Conservation (phyloP, 1,140 invertebrate species). For the Cotesia chilonis region DNA sequence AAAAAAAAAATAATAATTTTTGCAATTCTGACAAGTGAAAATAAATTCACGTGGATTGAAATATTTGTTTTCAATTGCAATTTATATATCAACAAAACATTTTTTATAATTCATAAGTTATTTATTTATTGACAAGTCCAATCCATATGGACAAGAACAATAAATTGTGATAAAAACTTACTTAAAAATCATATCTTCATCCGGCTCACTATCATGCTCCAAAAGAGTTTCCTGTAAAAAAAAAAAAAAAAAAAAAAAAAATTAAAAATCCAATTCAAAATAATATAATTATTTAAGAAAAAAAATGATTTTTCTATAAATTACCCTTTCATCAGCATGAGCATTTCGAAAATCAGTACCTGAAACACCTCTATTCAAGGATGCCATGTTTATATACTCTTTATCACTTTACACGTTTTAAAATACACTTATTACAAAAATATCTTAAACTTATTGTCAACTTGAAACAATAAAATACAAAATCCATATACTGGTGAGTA, state of each 20-base stretch:
- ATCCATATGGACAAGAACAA: neutral
- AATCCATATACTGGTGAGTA: too few species aligned
- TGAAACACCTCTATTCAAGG: constrained; percentile 44
- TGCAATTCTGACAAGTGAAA: too few species aligned
- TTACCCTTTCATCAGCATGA: constrained; percentile 55
- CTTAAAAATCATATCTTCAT: constrained; percentile 58
- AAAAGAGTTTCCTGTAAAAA: constrained; percentile 52
- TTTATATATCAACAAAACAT: too few species aligned
- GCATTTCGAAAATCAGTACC: constrained; percentile 50
- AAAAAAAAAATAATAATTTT: too few species aligned
- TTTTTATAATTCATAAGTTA: too few species aligned
- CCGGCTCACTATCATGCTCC: constrained; percentile 58
- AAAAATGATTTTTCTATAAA: constrained; percentile 17
- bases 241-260: neutral
- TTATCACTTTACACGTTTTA: too few species aligned
- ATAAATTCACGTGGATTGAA: too few species aligned
- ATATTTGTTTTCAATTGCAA: too few species aligned
- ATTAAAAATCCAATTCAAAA: constrained; percentile 21
- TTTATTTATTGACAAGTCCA: too few species aligned
- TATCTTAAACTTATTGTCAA: too few species aligned
- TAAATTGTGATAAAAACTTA: constrained; percentile 39
- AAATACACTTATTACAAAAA: too few species aligned
- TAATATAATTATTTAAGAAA: constrained; percentile 17
- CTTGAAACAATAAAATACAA: too few species aligned
- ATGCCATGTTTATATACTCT: constrained; percentile 35